These are phyloP conservation scores for Patella depressa DNA, from an alignment of 2,888 invertebrate species.

Conservation along the genomic window DNA sequence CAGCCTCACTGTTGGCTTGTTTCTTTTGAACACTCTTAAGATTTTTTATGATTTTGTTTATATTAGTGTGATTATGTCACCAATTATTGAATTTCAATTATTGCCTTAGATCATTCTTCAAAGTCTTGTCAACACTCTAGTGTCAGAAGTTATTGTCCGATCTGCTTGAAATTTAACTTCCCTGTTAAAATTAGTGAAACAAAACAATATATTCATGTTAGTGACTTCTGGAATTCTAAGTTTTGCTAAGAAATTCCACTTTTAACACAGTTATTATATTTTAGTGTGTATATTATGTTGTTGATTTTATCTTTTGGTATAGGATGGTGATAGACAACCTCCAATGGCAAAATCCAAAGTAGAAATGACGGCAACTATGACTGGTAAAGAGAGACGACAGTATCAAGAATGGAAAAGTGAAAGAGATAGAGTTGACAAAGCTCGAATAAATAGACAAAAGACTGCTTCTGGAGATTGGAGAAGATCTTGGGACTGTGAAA, in stretches of 20 bases:
- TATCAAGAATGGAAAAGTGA: constrained; percentile 67
- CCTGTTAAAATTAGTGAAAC: no score
- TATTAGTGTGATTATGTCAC: no score
- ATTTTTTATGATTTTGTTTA: no score
- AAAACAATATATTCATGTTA: no score
- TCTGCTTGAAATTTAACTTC: no score
- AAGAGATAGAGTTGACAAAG: constrained; percentile 63
- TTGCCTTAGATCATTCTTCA: no score
- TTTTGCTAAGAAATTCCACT: neutral
- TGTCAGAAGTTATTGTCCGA: no score
- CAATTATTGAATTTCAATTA: no score
- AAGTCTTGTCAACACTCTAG: no score
- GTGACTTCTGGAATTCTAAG: no score
- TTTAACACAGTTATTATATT: neutral
- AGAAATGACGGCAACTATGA: constrained; percentile 65
- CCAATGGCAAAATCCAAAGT: constrained; percentile 50
- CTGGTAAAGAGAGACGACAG: constrained; percentile 65
- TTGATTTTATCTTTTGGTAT: neutral
- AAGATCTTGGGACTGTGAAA: constrained; percentile 68
- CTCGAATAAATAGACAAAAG: constrained; percentile 62
- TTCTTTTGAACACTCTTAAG: no score
- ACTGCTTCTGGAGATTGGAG: constrained; percentile 65
- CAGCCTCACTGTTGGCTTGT: no score
- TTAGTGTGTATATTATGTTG: neutral
- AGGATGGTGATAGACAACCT: constrained; percentile 25